A percentile compares a stretch with the other conserved stretches of the same genome.
Evolutionary conservation across 1,140 invertebrate species (phyloP).

Genomic region (Bombus impatiens): DNA sequence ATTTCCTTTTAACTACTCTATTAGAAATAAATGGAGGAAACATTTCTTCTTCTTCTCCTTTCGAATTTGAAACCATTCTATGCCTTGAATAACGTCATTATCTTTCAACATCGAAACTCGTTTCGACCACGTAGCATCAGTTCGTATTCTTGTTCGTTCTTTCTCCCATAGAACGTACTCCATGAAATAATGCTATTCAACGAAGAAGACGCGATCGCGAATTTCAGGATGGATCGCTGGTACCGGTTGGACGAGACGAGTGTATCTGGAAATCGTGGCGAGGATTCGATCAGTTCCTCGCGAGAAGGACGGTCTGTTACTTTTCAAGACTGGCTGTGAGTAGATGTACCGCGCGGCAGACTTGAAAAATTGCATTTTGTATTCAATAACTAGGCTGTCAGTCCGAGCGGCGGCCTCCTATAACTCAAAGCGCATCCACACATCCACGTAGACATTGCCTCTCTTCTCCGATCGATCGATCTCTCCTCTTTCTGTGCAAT

Average conservation of each 20-base stretch:
- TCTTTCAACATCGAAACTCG: background rate
- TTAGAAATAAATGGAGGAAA: background rate
- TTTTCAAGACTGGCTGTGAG: slow-evolving; percentile 40
- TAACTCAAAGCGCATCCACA: slow-evolving; percentile 72
- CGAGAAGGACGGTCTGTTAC: slow-evolving; percentile 38
- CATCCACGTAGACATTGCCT: slow-evolving; percentile 40
- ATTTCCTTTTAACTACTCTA: too few relatives aligned
- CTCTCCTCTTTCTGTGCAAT: slow-evolving; percentile 1
- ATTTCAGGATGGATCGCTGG: slow-evolving; percentile 47
- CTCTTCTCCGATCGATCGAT: slow-evolving; percentile 66
- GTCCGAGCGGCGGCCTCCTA: slow-evolving; percentile 64
- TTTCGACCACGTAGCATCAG: background rate
- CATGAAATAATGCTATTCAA: slow-evolving; percentile 57
- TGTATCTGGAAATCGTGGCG: slow-evolving; percentile 52
- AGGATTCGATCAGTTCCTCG: slow-evolving; percentile 58
- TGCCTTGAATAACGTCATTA: background rate
- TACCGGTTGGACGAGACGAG: slow-evolving; percentile 14
- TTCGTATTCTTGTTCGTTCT: background rate
- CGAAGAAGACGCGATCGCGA: slow-evolving; percentile 43
- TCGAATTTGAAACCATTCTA: background rate
- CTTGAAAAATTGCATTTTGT: slow-evolving; percentile 78
- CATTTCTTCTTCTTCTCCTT: background rate
- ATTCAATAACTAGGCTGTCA: slow-evolving; percentile 79
- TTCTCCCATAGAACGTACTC: background rate
- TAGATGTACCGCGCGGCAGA: slow-evolving; percentile 47